These are phyloP conservation scores for Cariama cristata DNA, from an alignment of 2,113 vertebrate genomes.

Conservation along the genomic window DNA sequence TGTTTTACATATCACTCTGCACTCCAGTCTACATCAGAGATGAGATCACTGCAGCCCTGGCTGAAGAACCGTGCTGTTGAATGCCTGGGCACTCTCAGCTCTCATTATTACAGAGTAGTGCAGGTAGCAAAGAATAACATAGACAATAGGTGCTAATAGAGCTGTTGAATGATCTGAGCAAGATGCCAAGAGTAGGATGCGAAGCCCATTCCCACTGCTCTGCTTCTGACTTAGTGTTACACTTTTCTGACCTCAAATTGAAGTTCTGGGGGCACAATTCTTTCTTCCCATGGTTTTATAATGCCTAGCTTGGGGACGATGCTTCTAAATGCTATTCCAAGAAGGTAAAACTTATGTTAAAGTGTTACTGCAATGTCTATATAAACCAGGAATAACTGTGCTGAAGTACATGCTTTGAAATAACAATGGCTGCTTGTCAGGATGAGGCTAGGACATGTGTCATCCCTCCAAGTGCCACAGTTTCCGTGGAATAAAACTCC, in stretches of 20 bases:
- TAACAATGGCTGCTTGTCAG: neutral
- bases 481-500: neutral
- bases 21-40: neutral
- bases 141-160: neutral
- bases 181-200: neutral
- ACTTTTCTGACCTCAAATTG: neutral
- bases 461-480: too few relatives aligned
- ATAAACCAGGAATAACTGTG: neutral
- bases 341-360: neutral
- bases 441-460: rapidly evolving
- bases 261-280: neutral
- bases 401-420: neutral
- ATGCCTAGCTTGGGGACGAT: neutral
- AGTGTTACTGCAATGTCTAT: neutral
- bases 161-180: neutral
- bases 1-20: neutral
- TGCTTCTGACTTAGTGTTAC: neutral
- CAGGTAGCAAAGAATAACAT: neutral
- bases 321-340: neutral
- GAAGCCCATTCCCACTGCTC: neutral
- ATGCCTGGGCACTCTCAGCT: neutral
- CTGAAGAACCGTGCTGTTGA: neutral
- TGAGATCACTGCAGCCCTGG: neutral
- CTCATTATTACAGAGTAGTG: neutral
- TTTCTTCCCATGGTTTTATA: neutral